Percentiles rank a stretch among this genome's conserved stretches.
These are phyloP conservation scores for Laticauda colubrina DNA, from an alignment of 2,113 vertebrate species.

Conservation along the genomic window DNA sequence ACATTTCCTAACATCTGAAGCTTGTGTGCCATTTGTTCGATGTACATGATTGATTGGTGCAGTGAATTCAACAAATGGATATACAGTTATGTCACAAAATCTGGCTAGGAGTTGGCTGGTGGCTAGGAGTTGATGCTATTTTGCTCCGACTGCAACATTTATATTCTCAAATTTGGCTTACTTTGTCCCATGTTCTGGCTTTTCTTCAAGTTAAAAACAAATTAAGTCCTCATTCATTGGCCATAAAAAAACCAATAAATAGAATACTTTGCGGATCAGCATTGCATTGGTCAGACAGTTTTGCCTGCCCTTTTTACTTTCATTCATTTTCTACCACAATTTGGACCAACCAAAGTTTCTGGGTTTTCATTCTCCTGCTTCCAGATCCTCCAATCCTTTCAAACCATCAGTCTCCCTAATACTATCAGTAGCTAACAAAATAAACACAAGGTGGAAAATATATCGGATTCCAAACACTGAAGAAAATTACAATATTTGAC, in stretches of 20 bases:
- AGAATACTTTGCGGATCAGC: background rate
- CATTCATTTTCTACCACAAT: background rate
- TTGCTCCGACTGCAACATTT: background rate
- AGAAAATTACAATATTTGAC: background rate
- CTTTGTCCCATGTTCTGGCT: background rate
- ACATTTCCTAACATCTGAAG: background rate
- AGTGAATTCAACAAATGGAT: background rate
- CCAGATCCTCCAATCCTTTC: background rate
- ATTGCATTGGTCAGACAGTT: background rate
- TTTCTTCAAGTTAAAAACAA: background rate
- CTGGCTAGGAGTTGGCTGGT: background rate
- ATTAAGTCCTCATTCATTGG: background rate
- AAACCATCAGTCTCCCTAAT: background rate
- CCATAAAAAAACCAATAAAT: background rate
- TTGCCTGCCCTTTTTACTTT: background rate
- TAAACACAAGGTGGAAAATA: background rate
- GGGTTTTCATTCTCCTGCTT: background rate
- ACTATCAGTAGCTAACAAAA: background rate
- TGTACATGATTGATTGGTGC: background rate
- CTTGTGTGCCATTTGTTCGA: background rate
- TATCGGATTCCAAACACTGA: background rate
- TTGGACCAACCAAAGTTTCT: background rate
- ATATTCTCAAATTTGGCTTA: background rate
- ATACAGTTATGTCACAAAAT: background rate
- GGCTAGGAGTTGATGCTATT: background rate